Conservation (phyloP, 2,113 vertebrate species). For the Myotis lucifugus region DNA sequence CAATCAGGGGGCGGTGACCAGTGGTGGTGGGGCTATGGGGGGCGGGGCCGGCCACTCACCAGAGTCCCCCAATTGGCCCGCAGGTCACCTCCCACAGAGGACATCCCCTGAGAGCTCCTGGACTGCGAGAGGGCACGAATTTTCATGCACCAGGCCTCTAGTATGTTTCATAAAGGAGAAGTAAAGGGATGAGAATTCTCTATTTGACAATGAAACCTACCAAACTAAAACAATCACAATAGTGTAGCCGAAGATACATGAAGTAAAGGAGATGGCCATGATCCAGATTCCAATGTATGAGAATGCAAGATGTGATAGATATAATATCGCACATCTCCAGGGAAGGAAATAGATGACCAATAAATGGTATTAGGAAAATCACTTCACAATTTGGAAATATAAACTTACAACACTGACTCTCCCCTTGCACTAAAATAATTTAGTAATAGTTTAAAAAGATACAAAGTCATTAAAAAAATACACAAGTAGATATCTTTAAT, state of each 20-base stretch:
- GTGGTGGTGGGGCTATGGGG: too few relatives aligned
- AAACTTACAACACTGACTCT: not conserved
- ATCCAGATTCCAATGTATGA: not conserved
- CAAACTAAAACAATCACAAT: not conserved
- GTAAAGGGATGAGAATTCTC: not conserved
- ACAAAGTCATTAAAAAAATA: not conserved
- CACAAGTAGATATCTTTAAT: not conserved
- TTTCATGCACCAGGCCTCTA: too few relatives aligned
- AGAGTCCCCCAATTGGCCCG: too few relatives aligned
- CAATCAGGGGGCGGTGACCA: too few relatives aligned
- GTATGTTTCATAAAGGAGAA: not conserved
- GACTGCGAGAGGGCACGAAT: too few relatives aligned
- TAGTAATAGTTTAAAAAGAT: conserved; percentile 10
- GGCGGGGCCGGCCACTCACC: too few relatives aligned
- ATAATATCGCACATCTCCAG: not conserved
- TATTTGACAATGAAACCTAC: not conserved
- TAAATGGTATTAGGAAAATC: not conserved
- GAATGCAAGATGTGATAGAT: not conserved
- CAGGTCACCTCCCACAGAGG: too few relatives aligned
- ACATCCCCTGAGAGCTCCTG: too few relatives aligned
- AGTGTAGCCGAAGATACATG: not conserved
- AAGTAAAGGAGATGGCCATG: not conserved
- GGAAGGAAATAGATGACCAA: not conserved
- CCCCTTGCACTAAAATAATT: not conserved
- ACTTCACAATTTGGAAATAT: conserved; percentile 8